phyloP scores from a whole-genome alignment of 2,113 vertebrate genomes.

The Brachyhypopomus gauderio region DNA sequence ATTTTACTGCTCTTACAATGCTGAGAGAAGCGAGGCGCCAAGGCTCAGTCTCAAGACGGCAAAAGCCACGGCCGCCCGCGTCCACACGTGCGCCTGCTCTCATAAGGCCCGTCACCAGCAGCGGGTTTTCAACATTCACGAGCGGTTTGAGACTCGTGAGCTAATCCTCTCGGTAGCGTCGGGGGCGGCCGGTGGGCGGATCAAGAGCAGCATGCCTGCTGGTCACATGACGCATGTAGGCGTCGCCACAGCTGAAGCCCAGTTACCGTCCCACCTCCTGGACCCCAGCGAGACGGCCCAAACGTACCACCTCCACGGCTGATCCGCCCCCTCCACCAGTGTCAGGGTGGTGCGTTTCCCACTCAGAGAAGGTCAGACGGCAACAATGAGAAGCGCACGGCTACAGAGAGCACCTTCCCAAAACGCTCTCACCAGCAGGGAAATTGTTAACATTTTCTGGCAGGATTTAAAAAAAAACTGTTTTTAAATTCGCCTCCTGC shows the following conservation, averaged over 20 bases:
- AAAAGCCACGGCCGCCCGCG: no score
- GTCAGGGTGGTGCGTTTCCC: neutral
- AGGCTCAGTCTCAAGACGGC: no score
- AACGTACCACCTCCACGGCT: no score
- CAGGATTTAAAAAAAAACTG: no score
- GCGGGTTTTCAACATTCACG: slow-evolving; percentile 67
- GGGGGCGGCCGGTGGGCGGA: slow-evolving; percentile 74
- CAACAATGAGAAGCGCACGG: no score
- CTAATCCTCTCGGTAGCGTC: slow-evolving; percentile 73
- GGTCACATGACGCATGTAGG: slow-evolving; percentile 56
- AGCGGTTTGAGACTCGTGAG: slow-evolving; percentile 68
- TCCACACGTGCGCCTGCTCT: slow-evolving; percentile 53
- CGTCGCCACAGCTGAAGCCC: neutral
- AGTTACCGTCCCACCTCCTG: slow-evolving; percentile 55
- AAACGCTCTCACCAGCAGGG: no score
- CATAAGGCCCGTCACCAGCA: slow-evolving; percentile 61
- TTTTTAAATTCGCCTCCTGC: no score
- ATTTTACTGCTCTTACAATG: no score
- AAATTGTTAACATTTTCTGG: no score
- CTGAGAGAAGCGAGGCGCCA: no score
- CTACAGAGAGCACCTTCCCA: no score
- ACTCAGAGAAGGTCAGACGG: slow-evolving; percentile 2
- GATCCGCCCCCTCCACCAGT: neutral
- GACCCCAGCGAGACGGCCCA: no score
- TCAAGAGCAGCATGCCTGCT: slow-evolving; percentile 72